phyloP scores from a whole-genome alignment of 2,888 invertebrate genomes.

The Tinea pellionella region DNA sequence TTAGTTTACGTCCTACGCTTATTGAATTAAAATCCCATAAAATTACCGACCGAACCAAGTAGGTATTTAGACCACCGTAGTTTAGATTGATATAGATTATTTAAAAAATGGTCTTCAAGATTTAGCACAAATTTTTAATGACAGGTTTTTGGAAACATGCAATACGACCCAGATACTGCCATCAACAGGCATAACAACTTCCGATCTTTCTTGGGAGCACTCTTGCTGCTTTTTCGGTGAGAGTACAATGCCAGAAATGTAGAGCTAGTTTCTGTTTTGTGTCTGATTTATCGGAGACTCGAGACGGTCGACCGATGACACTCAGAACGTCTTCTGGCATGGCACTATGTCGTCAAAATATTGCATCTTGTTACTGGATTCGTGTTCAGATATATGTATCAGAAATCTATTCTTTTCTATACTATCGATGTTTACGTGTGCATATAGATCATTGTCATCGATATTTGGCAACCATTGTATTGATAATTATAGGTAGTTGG shows the following conservation, averaged over 20 bases:
- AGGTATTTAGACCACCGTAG: background rate
- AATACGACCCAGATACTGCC: constrained; percentile 84
- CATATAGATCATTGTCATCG: constrained; percentile 32
- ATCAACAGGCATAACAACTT: constrained; percentile 97
- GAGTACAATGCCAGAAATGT: constrained; percentile 37
- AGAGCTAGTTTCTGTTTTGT: constrained; percentile 25
- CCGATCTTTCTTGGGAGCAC: constrained; percentile 90
- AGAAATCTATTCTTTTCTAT: constrained; percentile 31
- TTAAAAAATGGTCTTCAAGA: background rate
- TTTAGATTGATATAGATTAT: background rate
- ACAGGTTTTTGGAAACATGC: constrained; percentile 95
- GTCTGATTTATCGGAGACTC: constrained; percentile 12
- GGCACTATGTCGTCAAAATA: constrained; percentile 23
- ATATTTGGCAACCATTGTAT: background rate
- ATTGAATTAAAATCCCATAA: no score
- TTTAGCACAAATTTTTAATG: constrained; percentile 37
- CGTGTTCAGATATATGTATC: constrained; percentile 22
- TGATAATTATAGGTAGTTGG: background rate
- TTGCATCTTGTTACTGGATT: constrained; percentile 27
- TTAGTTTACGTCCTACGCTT: no score
- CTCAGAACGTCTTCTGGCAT: constrained; percentile 22
- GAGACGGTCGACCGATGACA: constrained; percentile 16
- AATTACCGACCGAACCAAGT: no score
- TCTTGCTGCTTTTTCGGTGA: constrained; percentile 94
- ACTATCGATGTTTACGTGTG: constrained; percentile 31